Evolutionary conservation across 2,888 invertebrate species (phyloP), one percentile per base, ranked within the genome.

Genomic region (Thymelicus sylvestris): DNA sequence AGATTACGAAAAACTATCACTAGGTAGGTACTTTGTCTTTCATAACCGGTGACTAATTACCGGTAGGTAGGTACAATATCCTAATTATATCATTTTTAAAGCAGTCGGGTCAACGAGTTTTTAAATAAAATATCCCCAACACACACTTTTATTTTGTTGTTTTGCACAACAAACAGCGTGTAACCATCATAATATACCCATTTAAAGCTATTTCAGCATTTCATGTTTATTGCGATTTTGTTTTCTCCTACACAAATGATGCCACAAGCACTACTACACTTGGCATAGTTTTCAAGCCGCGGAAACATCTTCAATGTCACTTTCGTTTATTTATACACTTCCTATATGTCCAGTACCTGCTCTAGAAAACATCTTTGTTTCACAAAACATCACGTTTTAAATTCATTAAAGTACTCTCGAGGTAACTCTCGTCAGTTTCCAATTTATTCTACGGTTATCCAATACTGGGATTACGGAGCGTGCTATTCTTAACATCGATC

Each of bases 251-350:
- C 57, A 57, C 57, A 57, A 13, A 24, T 61, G 19, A 50, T 65
- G 70, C 71, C 48, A 57, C 66, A 48, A 66, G 67, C 44, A 61
- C 76, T 57, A 74, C 75, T 79, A 78, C 77, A 80, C 81, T 82
- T 83, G 81, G 82, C 83, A 83, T 85, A 80, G 78, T 83, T 84
- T 82, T 80, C 78, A 80, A 78, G 79, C 82, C 79, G 81, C 87
- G 86, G 88, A 88, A 88, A 87, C 81, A 78, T 84, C 80, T 77
- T 82, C 86, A 88, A 88, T 88, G 89, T 88, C 90, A 88, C 85
- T 84, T 85, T 82, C 79, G 81, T 82, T 84, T 87, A 88, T 87
- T 84, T 83, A 79, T 83, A 83, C 77, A 79, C 80, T 79, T 83
- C 80, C 80, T 81, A 75, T 75, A 78, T 81, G 75, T 73, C 38